Evolutionary conservation across 2,113 vertebrate species (phyloP).

Genomic region (Leptodactylus fuscus): DNA sequence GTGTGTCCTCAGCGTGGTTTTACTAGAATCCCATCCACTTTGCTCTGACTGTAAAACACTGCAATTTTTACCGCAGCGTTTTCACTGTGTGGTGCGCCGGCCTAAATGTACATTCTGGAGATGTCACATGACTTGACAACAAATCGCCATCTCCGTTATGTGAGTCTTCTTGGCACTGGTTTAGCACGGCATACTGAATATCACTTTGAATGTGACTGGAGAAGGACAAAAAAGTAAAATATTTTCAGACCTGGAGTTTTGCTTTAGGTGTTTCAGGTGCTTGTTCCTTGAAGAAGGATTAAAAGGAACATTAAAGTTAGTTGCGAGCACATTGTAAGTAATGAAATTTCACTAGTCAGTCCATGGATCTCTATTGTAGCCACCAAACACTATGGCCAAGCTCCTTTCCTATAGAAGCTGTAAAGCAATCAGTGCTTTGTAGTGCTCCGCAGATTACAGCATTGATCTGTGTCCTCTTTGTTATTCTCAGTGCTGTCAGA

Average conservation of each 20-base stretch:
- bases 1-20: no score
- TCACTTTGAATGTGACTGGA: not conserved
- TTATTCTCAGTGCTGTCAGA: constrained; percentile 36
- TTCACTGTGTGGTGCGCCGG: no score
- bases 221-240: no score
- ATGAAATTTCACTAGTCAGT: constrained; percentile 17
- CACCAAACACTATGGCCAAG: not conserved
- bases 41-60: no score
- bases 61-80: no score
- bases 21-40: no score
- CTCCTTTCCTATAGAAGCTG: constrained; percentile 11
- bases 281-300: not conserved
- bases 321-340: constrained; percentile 20
- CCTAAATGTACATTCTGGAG: no score
- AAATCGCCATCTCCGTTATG: not conserved
- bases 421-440: constrained; percentile 37
- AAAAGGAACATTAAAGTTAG: constrained; percentile 23
- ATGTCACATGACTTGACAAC: not conserved
- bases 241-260: not conserved
- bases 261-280: constrained; percentile 1
- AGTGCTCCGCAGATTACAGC: constrained; percentile 34
- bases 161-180: no score
- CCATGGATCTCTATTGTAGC: constrained; percentile 32
- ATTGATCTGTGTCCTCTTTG: constrained; percentile 48
- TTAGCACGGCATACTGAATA: no score